Conservation (phyloP, 2,113 vertebrate genomes). For the Paracanthobrama guichenoti region DNA sequence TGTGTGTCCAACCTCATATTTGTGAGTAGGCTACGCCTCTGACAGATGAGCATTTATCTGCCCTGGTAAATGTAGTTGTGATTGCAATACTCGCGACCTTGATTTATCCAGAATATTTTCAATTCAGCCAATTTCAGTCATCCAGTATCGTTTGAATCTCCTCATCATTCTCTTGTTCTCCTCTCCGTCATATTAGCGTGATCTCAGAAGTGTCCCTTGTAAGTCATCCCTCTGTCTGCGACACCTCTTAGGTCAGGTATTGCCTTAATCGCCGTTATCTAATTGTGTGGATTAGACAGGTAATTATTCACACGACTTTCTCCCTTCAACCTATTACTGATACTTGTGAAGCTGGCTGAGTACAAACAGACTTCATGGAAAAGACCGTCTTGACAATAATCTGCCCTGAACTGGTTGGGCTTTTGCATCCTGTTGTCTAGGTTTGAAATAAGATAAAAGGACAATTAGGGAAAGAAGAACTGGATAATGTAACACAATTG, state of each 20-base stretch:
- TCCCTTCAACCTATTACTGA: conserved; percentile 46
- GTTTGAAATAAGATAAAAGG: not conserved
- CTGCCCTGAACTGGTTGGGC: not conserved
- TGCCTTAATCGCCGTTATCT: conserved; percentile 73
- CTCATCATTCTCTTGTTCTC: conserved; percentile 7
- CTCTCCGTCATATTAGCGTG: not conserved
- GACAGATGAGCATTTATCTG: conserved; percentile 33
- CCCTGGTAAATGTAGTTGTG: conserved; percentile 21
- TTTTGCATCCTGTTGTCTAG: not conserved
- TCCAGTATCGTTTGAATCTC: not conserved
- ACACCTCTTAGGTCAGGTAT: conserved; percentile 61
- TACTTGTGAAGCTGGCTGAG: conserved; percentile 8
- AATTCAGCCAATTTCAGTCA: not conserved
- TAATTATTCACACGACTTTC: conserved; percentile 72
- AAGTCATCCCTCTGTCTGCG: conserved; percentile 39
- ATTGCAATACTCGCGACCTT: conserved; percentile 29
- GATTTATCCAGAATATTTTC: not conserved
- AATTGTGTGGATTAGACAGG: conserved; percentile 73
- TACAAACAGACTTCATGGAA: conserved; percentile 37
- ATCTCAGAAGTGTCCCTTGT: conserved; percentile 24
- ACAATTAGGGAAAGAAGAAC: not conserved
- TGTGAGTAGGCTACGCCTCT: not conserved
- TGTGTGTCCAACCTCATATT: conserved; percentile 11
- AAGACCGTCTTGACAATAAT: not conserved
- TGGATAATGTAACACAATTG: too few species aligned